A percentile compares a stretch with the other conserved stretches of the same genome.
Evolutionary conservation across 2,888 invertebrate species (phyloP).

Genomic region (Chaitophorus viminalis): DNA sequence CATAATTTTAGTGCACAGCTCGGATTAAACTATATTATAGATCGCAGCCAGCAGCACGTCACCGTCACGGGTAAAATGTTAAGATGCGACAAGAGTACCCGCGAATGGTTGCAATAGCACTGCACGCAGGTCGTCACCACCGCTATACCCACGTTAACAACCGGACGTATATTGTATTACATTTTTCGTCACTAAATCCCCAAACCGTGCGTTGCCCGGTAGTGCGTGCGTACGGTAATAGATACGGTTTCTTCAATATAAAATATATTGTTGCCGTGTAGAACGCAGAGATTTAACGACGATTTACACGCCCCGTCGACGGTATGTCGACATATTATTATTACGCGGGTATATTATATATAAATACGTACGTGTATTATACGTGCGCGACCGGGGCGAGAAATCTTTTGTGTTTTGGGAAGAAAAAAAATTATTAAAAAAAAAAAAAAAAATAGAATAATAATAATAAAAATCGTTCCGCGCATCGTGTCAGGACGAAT

Average conservation of each 20-base stretch:
- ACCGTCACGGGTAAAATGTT: neutral
- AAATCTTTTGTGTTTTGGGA: conserved; percentile 16
- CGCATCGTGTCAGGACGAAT: neutral
- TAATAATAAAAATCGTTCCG: neutral
- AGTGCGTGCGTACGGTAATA: neutral
- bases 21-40: too few species aligned
- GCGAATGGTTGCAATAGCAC: neutral
- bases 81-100: neutral
- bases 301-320: conserved; percentile 17
- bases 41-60: neutral
- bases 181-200: neutral
- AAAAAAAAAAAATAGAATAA: neutral
- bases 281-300: conserved; percentile 43
- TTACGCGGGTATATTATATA: neutral
- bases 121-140: too few species aligned
- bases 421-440: neutral
- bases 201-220: neutral
- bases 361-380: neutral
- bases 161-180: conserved; percentile 38
- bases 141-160: neutral
- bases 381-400: too few species aligned
- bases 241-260: neutral
- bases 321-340: neutral
- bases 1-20: too few species aligned
- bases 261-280: neutral